Base-by-base conservation (phyloP, 1,140 invertebrate species). In the Habropoda laboriosa region DNA sequence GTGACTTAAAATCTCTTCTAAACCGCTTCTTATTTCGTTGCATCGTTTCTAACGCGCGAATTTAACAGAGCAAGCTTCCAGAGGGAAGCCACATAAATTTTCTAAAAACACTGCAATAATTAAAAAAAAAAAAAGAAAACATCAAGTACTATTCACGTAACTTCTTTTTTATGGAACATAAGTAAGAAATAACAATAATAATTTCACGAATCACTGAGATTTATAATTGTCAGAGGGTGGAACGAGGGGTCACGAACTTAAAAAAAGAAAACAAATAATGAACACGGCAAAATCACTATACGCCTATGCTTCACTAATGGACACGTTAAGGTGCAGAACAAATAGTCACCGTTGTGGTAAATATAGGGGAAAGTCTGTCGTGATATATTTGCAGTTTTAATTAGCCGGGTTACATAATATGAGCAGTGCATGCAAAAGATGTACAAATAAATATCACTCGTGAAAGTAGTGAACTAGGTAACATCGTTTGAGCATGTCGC, bases 381-480 rank as follows among this genome's bases (percentile, higher is more conserved):
- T 68, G 61, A 51, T 67, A 61, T 67, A 76, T 83, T 86, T 86
- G 68, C 8, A 30, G 51, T 71, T 86, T 86, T 86, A 86, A 86
- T 86, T 86, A 86, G 53, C 71, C 30, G 51, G 8, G 24, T 86
- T 86, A 74, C 68, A 58, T 74, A 86, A 86, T 68, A 42, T 24
- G 55, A 18, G 4, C 68, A 57, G n/a, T 58, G 77, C 21, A 45
- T 12, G 71, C 82, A 85, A 77, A 82, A 60, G 53, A 73, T 47
- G 53, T n/a, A 64, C 24, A 74, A 80, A 86, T 86, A 86, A 86
- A 86, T 86, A 86, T 82, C 77, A 83, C n/a, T 32, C 32, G 83
- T 86, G 83, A 86, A 86, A 82, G 83, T 58, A 45, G 18, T 64
- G 53, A 27, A 81, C 67, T 40, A 38, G 53, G 51, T 67, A 81